A percentile compares a stretch with the other conserved stretches of the same genome.
phyloP scores from a whole-genome alignment of 92 coral and sea anemone genomes.

The Pocillopora grandis region DNA sequence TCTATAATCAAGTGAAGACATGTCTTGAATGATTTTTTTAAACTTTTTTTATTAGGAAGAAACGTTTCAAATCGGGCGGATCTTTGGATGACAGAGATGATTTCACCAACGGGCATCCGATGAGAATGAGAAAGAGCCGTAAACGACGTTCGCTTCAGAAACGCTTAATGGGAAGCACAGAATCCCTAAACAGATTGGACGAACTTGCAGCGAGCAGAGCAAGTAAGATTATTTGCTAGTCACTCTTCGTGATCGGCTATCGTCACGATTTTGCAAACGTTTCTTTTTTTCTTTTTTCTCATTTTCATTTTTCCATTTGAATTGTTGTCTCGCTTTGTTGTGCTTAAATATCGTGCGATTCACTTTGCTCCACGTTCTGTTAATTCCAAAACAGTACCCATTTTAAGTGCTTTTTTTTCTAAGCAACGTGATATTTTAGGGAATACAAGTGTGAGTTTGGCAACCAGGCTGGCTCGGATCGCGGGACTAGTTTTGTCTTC shows the following conservation, averaged over 20 bases:
- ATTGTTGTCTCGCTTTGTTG: background rate
- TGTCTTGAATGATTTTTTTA: background rate
- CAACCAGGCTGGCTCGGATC: no score
- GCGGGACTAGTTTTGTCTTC: no score
- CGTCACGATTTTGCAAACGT: no score
- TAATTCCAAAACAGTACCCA: no score
- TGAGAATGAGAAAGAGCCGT: slow-evolving; percentile 63
- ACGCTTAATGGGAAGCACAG: slow-evolving; percentile 87
- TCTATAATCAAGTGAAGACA: background rate
- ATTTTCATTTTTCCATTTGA: background rate
- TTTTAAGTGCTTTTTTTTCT: no score
- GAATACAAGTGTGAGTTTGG: no score
- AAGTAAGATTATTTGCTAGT: slow-evolving; percentile 23
- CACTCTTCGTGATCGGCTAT: background rate
- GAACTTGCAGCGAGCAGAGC: slow-evolving; percentile 72
- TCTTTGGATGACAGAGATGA: slow-evolving; percentile 70
- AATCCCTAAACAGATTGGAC: slow-evolving; percentile 70
- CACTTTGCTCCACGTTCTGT: no score
- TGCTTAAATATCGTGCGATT: no score
- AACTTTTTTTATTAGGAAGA: slow-evolving; percentile 35
- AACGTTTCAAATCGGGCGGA: slow-evolving; percentile 45
- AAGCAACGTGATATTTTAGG: no score
- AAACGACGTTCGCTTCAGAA: slow-evolving; percentile 64
- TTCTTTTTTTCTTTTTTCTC: no score
- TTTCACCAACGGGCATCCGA: slow-evolving; percentile 60